phyloP scores from a whole-genome alignment of 2,113 vertebrate genomes.

The Salminus brasiliensis region DNA sequence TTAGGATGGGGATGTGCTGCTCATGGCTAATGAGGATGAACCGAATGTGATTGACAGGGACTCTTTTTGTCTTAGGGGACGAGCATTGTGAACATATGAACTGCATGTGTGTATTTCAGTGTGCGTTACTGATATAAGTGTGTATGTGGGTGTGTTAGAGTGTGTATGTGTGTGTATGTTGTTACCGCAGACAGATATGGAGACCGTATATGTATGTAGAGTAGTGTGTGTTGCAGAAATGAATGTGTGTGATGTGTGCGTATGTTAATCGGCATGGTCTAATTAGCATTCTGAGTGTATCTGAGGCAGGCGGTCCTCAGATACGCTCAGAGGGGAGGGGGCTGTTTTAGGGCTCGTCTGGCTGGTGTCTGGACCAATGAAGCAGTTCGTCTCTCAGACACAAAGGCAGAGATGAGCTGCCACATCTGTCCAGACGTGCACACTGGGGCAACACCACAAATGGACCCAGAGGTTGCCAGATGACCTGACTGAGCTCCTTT shows the following conservation, averaged over 20 bases:
- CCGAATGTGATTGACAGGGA: not conserved
- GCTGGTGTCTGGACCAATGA: conserved; percentile 4
- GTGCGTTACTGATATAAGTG: too few relatives aligned
- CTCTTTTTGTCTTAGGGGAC: too few relatives aligned
- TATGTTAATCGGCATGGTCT: conserved; percentile 15
- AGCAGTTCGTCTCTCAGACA: conserved; percentile 49
- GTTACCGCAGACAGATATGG: too few relatives aligned
- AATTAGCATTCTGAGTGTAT: conserved; percentile 50
- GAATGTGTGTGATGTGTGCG: conserved; percentile 2
- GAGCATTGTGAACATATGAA: too few relatives aligned
- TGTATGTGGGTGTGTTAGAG: not conserved
- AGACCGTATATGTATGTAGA: not conserved
- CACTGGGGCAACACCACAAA: not conserved
- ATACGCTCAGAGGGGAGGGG: not conserved
- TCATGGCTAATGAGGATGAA: not conserved
- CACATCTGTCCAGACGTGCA: conserved; percentile 10
- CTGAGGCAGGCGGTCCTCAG: conserved; percentile 48
- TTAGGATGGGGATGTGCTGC: not conserved
- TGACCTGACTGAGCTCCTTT: not conserved
- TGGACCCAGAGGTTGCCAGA: not conserved
- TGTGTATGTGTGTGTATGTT: conserved; percentile 4
- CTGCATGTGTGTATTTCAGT: too few relatives aligned
- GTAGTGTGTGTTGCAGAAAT: too few relatives aligned
- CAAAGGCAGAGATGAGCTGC: not conserved
- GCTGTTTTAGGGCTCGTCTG: conserved; percentile 6